Conservation (phyloP, 2,113 vertebrate genomes). For the Archilochus colubris region DNA sequence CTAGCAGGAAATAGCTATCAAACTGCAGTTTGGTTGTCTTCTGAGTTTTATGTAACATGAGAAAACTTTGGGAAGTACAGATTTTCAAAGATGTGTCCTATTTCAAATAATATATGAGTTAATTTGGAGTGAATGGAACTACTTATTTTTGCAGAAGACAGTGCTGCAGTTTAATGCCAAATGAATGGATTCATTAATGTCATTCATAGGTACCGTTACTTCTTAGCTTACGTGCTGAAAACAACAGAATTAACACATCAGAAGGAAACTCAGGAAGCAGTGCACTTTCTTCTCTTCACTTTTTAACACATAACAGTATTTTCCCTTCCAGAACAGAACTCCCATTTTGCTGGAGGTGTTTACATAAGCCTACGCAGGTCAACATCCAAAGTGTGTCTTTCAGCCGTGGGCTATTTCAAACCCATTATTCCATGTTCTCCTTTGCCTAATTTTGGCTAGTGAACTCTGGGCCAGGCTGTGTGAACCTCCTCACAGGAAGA, state of each 20-base stretch:
- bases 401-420: neutral
- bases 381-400: neutral
- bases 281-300: neutral
- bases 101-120: slow-evolving; percentile 5
- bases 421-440: neutral
- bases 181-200: slow-evolving; percentile 21
- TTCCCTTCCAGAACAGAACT: neutral
- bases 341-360: neutral
- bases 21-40: neutral
- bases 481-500: neutral
- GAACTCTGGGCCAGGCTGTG: neutral
- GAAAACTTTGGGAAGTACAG: neutral
- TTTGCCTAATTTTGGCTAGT: neutral
- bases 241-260: slow-evolving; percentile 35
- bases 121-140: slow-evolving; percentile 15
- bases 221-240: neutral
- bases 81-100: slow-evolving; percentile 3
- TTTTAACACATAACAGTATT: neutral
- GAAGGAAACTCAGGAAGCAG: neutral
- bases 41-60: neutral
- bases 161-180: neutral
- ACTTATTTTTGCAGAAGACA: slow-evolving; percentile 3
- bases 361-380: neutral
- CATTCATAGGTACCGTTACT: neutral
- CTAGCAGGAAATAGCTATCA: neutral